Conservation (phyloP, 1,140 invertebrate genomes). For the Lerema accius region DNA sequence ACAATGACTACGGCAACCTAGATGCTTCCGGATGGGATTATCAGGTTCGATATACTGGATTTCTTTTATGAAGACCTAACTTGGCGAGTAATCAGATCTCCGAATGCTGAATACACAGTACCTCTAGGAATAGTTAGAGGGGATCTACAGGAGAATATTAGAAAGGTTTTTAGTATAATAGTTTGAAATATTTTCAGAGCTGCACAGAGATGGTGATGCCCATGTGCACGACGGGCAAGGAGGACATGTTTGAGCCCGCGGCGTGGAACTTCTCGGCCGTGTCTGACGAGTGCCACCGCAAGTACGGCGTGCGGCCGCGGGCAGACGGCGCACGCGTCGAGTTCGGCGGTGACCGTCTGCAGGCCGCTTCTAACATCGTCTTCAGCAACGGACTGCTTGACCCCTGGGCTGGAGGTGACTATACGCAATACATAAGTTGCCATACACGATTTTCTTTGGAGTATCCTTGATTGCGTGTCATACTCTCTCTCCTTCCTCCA, state of each 20-base stretch:
- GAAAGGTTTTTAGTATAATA: too few relatives aligned
- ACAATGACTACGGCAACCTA: slow-evolving; percentile 78
- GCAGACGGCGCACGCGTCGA: slow-evolving; percentile 86
- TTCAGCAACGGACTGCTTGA: slow-evolving; percentile 96
- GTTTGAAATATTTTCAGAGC: too few relatives aligned
- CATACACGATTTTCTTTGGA: too few relatives aligned
- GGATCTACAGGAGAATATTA: too few relatives aligned
- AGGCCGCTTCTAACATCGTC: slow-evolving; percentile 90
- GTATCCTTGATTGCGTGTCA: too few relatives aligned
- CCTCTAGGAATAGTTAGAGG: too few relatives aligned
- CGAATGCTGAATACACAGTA: too few relatives aligned
- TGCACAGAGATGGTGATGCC: slow-evolving; percentile 99
- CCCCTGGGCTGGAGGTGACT: slow-evolving; percentile 94
- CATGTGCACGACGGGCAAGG: slow-evolving; percentile 89
- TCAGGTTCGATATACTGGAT: slow-evolving; percentile 54
- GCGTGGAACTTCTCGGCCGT: slow-evolving; percentile 89
- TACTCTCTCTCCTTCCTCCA: too few relatives aligned
- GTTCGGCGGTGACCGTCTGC: slow-evolving; percentile 90
- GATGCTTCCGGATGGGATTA: slow-evolving; percentile 90
- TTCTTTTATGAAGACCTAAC: too few relatives aligned
- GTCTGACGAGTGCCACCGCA: slow-evolving; percentile 86
- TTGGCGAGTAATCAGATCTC: too few relatives aligned
- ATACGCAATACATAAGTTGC: too few relatives aligned
- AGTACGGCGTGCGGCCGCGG: slow-evolving; percentile 87
- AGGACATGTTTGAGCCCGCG: slow-evolving; percentile 92